Evolutionary conservation across 2,113 vertebrate genomes (phyloP), one percentile per base, ranked within the genome.

Genomic region (Pachyramphus minor): DNA sequence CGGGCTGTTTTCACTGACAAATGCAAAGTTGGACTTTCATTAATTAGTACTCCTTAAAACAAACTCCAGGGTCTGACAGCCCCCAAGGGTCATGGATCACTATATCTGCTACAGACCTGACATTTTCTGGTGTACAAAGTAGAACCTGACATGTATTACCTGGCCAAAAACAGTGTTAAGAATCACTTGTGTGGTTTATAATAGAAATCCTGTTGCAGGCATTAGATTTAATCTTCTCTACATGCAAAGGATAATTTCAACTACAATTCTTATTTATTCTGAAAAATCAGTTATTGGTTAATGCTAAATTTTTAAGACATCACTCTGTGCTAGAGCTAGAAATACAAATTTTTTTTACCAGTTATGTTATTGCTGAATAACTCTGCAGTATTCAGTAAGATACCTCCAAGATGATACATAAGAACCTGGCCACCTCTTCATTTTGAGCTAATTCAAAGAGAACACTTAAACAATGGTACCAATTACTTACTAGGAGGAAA

Each of bases 121-220:
- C 56, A 52, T 37, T 3, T 67, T 23, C 31, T n/a, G 25, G 27
- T 3, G 39, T 44, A 52, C 31, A 28, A 35, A 77, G 25, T 2
- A 93, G 56, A 64, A 89, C 12, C 39, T 74, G 56, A 20, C 27
- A 30, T 0, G 7, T 44, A 27, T 30, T 37, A 69, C n/a, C 45
- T 2, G 5, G 52, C 9, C 67, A 94, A 88, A 91, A 69, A 18
- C 1, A 6, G 39, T 8, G 33, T 52, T 39, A 77, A 87, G 71
- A 79, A 68, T 18, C 23, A 62, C 9, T 3, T 0, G 0, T 1
- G 24, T 59, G 21, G 30, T 30, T 83, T 64, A 22, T 5, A 45
- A 49, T 1, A 35, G 12, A 90, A 75, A 94, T 21, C 27, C 45
- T 39, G 30, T 37, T 13, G 20, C 1, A 3, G 37, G 60, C 23